phyloP scores from a whole-genome alignment of 2,888 invertebrate species.

The Drosophila tripunctata region DNA sequence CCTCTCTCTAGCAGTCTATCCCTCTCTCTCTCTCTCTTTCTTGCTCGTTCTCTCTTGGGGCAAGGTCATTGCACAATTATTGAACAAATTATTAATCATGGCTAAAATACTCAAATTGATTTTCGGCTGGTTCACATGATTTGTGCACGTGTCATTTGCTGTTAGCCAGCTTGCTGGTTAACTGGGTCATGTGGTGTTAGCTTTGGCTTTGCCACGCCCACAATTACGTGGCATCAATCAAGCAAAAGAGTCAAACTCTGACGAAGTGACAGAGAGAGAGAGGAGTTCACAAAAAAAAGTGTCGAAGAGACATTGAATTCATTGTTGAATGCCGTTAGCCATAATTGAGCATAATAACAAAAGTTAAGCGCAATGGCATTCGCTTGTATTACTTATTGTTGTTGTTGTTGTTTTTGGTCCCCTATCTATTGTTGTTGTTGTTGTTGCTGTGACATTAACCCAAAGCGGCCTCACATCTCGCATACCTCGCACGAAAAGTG shows the following conservation, averaged over 20 bases:
- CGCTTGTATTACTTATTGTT: slow-evolving; percentile 23
- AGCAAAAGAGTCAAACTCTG: slow-evolving; percentile 21
- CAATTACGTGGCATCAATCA: slow-evolving; percentile 44
- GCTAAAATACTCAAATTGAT: slow-evolving; percentile 32
- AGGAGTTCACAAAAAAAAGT: not conserved
- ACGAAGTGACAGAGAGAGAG: not conserved
- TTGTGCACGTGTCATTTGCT: slow-evolving; percentile 19
- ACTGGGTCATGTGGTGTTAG: slow-evolving; percentile 35
- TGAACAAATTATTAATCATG: slow-evolving; percentile 22
- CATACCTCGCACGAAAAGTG: slow-evolving; percentile 73
- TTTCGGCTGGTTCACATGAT: slow-evolving; percentile 20
- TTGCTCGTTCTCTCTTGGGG: not conserved
- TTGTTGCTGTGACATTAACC: slow-evolving; percentile 70
- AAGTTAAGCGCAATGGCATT: slow-evolving; percentile 70
- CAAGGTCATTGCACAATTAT: slow-evolving; percentile 66
- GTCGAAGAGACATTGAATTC: slow-evolving; percentile 13
- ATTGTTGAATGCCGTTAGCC: slow-evolving; percentile 64
- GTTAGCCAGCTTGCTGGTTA: slow-evolving; percentile 6
- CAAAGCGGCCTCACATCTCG: slow-evolving; percentile 55
- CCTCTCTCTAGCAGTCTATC: not conserved
- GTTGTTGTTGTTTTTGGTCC: slow-evolving; percentile 16
- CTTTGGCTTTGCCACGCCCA: slow-evolving; percentile 39
- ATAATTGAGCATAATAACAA: slow-evolving; percentile 77
- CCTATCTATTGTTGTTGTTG: slow-evolving; percentile 30
- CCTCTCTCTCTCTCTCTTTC: not conserved